phyloP scores from a whole-genome alignment of 2,797 vertebrate genomes.

The Cyclura pinguis region DNA sequence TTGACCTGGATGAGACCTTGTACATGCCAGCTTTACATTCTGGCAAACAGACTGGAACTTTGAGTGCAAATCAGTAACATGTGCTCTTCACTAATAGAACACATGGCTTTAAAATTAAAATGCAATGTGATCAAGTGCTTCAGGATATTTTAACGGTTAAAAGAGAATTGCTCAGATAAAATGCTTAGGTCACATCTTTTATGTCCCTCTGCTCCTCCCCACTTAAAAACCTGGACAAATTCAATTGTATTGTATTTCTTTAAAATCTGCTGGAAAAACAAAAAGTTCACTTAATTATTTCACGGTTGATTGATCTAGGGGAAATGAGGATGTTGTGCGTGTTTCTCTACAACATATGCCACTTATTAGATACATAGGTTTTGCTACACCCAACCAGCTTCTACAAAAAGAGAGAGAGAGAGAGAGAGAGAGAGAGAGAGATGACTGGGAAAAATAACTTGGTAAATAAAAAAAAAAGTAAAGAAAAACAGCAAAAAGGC shows the following conservation, averaged over 20 bases:
- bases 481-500: slow-evolving; percentile 90
- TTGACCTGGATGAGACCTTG: slow-evolving; percentile 81
- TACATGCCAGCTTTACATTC: slow-evolving; percentile 73
- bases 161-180: slow-evolving; percentile 80
- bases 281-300: slow-evolving; percentile 83
- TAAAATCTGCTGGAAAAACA: slow-evolving; percentile 91
- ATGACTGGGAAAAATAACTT: slow-evolving; percentile 91
- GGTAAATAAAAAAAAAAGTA: slow-evolving; percentile 88
- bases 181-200: slow-evolving; percentile 74
- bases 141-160: slow-evolving; percentile 85
- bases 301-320: slow-evolving; percentile 81
- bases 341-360: slow-evolving; percentile 79
- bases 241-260: slow-evolving; percentile 91
- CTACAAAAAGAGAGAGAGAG: no score
- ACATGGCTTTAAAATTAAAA: slow-evolving; percentile 83
- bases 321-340: slow-evolving; percentile 81
- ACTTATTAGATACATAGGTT: slow-evolving; percentile 82
- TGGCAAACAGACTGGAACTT: slow-evolving; percentile 77
- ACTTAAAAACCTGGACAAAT: slow-evolving; percentile 88
- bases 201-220: slow-evolving; percentile 68
- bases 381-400: slow-evolving; percentile 82
- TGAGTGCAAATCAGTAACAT: slow-evolving; percentile 84
- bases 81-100: slow-evolving; percentile 79
- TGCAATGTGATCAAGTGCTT: slow-evolving; percentile 81
- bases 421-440: slow-evolving; percentile 73